Evolutionary conservation across 1,140 invertebrate genomes (phyloP).

Genomic region (Lamellibrachia luymesi): DNA sequence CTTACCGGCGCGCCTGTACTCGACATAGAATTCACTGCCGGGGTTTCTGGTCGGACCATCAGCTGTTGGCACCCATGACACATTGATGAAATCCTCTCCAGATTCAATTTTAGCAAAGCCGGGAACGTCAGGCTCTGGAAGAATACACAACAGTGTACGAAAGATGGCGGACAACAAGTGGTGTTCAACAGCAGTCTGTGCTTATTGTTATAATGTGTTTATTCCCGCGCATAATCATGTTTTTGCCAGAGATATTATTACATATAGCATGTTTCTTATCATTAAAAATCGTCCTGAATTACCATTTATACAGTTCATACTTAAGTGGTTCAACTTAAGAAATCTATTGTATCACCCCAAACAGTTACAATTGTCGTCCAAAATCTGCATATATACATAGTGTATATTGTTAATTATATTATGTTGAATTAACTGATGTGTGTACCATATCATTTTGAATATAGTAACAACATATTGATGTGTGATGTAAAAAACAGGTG

Average conservation of each 20-base stretch:
- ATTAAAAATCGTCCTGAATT: background rate
- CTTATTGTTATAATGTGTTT: background rate
- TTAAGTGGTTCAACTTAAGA: too few relatives aligned
- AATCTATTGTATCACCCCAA: too few relatives aligned
- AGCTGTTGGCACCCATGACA: conserved; percentile 20
- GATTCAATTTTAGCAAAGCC: conserved; percentile 16
- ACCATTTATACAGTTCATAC: background rate
- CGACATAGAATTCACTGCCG: conserved; percentile 24
- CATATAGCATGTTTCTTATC: too few relatives aligned
- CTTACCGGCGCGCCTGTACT: conserved; percentile 24
- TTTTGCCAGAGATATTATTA: background rate
- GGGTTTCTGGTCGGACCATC: conserved; percentile 22
- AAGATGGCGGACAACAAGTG: background rate
- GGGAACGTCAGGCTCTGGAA: conserved; percentile 20
- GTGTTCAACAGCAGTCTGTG: background rate
- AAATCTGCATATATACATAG: too few relatives aligned
- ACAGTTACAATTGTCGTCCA: too few relatives aligned
- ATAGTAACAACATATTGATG: too few relatives aligned
- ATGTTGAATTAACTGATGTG: too few relatives aligned
- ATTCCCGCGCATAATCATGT: background rate
- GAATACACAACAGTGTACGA: background rate
- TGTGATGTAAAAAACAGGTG: too few relatives aligned
- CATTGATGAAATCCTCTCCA: conserved; percentile 26
- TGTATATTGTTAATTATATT: too few relatives aligned
- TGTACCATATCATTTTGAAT: too few relatives aligned